phyloP scores from a whole-genome alignment of 1,140 invertebrate species.

The Drosophila pruinosa region DNA sequence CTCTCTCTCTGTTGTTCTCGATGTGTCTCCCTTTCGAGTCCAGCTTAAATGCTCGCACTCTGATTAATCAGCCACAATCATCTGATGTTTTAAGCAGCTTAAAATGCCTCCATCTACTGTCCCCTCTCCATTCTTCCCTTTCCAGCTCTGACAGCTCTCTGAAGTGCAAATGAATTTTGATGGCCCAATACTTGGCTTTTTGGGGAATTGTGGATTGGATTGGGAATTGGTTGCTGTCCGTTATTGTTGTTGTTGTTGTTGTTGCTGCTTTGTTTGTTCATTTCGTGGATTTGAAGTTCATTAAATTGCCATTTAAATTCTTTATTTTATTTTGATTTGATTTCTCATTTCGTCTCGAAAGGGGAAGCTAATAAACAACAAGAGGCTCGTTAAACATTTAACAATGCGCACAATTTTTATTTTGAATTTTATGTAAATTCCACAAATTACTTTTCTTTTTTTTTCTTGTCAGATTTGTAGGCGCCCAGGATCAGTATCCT shows the following conservation, averaged over 20 bases:
- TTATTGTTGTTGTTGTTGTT: not conserved
- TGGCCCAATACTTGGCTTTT: constrained; percentile 57
- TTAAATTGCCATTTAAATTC: constrained; percentile 80
- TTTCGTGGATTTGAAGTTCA: constrained; percentile 79
- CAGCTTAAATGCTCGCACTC: constrained; percentile 76
- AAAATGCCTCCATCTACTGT: constrained; percentile 48
- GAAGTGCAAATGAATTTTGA: constrained; percentile 79
- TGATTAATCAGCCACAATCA: constrained; percentile 81
- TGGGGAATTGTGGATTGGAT: constrained; percentile 1
- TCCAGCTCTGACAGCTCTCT: constrained; percentile 42
- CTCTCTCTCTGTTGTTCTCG: not conserved
- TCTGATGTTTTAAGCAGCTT: constrained; percentile 81
- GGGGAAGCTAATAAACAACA: constrained; percentile 50
- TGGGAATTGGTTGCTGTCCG: not conserved
- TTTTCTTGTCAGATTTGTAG: constrained; percentile 37
- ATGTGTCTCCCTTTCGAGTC: not conserved
- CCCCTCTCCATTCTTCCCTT: not conserved
- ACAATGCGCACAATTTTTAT: constrained; percentile 63
- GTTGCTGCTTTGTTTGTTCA: constrained; percentile 37
- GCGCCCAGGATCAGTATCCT: constrained; percentile 56
- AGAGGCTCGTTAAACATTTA: constrained; percentile 46
- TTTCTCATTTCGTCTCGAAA: constrained; percentile 12
- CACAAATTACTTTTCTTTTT: constrained; percentile 67
- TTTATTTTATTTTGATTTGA: constrained; percentile 65
- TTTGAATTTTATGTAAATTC: constrained; percentile 79